These are phyloP conservation scores for Ceratitis capitata DNA, from an alignment of 1,140 invertebrate species.

Conservation along the genomic window DNA sequence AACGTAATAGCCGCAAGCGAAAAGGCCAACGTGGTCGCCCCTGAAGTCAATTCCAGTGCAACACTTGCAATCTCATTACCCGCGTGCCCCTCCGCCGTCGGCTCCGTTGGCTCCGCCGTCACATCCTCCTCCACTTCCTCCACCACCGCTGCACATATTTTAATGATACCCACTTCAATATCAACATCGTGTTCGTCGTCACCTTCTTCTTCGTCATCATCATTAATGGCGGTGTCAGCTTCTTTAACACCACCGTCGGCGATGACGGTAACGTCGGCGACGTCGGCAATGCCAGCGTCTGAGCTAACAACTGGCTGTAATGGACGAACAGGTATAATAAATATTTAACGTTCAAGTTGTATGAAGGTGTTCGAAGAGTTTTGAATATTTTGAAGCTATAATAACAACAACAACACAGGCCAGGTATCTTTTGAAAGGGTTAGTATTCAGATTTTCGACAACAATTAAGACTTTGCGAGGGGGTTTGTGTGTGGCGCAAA, in stretches of 20 bases:
- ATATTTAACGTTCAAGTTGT: too few relatives aligned
- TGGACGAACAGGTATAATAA: slow-evolving; percentile 62
- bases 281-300: slow-evolving; percentile 41
- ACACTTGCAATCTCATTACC: slow-evolving; percentile 49
- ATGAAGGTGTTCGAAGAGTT: neutral
- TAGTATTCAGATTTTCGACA: too few relatives aligned
- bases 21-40: neutral
- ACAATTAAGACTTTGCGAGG: neutral
- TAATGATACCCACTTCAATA: slow-evolving; percentile 46
- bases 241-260: slow-evolving; percentile 43
- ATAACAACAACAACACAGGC: neutral
- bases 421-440: too few relatives aligned
- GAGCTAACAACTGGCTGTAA: slow-evolving; percentile 63
- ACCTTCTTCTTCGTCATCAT: slow-evolving; percentile 47
- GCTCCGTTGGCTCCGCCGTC: slow-evolving; percentile 45
- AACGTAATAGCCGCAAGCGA: neutral
- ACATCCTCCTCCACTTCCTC: slow-evolving; percentile 49
- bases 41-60: slow-evolving; percentile 51
- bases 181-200: slow-evolving; percentile 48
- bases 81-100: slow-evolving; percentile 58
- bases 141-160: slow-evolving; percentile 39
- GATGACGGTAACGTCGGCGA: slow-evolving; percentile 38
- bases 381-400: neutral
- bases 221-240: slow-evolving; percentile 9
- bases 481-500: neutral